Evolutionary conservation across 2,113 vertebrate genomes (phyloP), one percentile per base, ranked within the genome.

Genomic region (Eulacestoma nigropectus): DNA sequence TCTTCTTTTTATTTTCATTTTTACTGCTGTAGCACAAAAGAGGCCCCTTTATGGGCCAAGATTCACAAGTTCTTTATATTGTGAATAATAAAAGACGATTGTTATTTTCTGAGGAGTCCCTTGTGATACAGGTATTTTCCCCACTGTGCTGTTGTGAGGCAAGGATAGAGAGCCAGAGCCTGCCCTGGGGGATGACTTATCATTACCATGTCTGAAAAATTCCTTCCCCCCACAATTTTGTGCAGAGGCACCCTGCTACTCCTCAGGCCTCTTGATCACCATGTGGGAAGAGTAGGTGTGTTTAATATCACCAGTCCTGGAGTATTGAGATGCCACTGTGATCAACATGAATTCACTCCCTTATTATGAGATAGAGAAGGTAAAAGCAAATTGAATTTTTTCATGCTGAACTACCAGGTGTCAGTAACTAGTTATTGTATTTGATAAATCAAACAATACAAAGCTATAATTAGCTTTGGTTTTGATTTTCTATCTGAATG

Each of bases 1-100:
- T 90, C 50, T 73, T 81, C 16, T 68, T 89, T 89, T 75, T 83
- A 83, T 79, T 93, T 39, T 59, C 17, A 85, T 50, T 96, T 97
- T 94, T 84, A 84, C 25, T 74, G 42, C 39, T 63, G 42, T 20
- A 80, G 30, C 14, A 64, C 57, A 72, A 47, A 73, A 49, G 49
- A 92, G 56, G 42, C 4, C 59, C 37, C 60, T 90, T 93, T 92
- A 89, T 53, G 19, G 64, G 35, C 35, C 44, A 84, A 67, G 39
- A 87, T 50, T 89, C 70, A 50, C 49, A 93, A 56, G n/a, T 39
- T 32, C 15, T 10, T 93, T 84, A 35, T 22, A 55, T 6, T 35
- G 26, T 47, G 30, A 86, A 73, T 53, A 86, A 70, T 37, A 90
- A 77, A 73, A 84, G 23, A 14, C 0, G 0, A 46, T 29, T 74